Conservation (phyloP, 2,888 invertebrate genomes). For the Leptopterna dolabrata region DNA sequence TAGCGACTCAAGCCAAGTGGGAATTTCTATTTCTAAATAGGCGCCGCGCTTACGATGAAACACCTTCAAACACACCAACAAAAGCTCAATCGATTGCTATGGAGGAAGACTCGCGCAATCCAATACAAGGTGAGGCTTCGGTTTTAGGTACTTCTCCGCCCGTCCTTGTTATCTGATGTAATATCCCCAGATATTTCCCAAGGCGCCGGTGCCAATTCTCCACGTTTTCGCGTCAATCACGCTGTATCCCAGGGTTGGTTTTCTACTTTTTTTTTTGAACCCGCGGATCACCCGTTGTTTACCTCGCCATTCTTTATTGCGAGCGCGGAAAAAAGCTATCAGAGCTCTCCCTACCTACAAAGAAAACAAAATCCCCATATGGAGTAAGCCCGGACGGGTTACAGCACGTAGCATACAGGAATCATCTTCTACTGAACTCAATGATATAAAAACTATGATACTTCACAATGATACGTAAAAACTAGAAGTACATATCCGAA, state of each 20-base stretch:
- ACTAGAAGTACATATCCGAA: too few relatives aligned
- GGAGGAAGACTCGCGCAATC: not conserved
- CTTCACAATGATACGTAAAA: too few relatives aligned
- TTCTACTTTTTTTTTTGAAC: not conserved
- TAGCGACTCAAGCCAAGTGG: too few relatives aligned
- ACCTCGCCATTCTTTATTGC: constrained; percentile 7
- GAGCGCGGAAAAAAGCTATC: not conserved
- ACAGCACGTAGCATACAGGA: too few relatives aligned
- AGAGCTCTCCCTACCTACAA: not conserved
- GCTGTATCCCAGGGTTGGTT: not conserved
- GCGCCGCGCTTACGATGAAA: too few relatives aligned
- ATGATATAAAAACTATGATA: too few relatives aligned
- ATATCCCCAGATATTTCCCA: constrained; percentile 51
- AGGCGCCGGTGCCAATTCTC: constrained; percentile 42
- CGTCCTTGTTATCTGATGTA: constrained; percentile 16
- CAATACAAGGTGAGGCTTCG: constrained; percentile 9
- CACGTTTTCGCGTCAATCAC: constrained; percentile 33
- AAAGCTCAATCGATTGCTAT: not conserved
- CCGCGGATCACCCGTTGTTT: not conserved
- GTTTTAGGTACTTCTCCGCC: not conserved
- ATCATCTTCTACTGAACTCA: too few relatives aligned
- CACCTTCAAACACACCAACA: too few relatives aligned
- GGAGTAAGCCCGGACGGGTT: too few relatives aligned
- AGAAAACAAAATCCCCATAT: not conserved
- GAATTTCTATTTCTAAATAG: too few relatives aligned